These are phyloP conservation scores for Muschampia plurimacula DNA, from an alignment of 2,888 invertebrate species.

Conservation along the genomic window DNA sequence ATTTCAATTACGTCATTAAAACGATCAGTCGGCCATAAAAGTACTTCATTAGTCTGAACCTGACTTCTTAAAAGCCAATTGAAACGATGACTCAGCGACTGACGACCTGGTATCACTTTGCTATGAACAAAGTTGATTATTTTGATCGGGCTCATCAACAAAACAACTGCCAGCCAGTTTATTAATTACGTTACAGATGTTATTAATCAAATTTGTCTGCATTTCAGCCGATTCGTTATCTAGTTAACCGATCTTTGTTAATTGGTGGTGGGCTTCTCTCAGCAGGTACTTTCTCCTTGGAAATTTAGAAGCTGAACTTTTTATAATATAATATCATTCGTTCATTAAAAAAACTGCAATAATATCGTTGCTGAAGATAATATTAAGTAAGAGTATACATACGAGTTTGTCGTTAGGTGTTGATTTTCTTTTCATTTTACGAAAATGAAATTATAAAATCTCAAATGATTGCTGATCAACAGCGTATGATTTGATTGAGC, in stretches of 20 bases:
- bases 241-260: constrained; percentile 24
- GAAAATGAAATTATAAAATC: no score
- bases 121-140: constrained; percentile 45
- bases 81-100: constrained; percentile 46
- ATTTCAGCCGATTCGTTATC: constrained; percentile 37
- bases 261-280: constrained; percentile 29
- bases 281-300: neutral
- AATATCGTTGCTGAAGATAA: no score
- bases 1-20: constrained; percentile 51
- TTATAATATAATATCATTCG: no score
- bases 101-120: constrained; percentile 35
- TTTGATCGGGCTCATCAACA: constrained; percentile 47
- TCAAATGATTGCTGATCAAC: no score
- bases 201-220: constrained; percentile 59
- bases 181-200: constrained; percentile 50
- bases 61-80: constrained; percentile 38
- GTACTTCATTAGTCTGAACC: constrained; percentile 48
- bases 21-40: constrained; percentile 49
- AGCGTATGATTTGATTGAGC: no score
- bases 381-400: no score
- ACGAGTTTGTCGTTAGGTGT: no score
- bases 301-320: neutral
- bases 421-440: no score
- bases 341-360: no score
- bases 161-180: constrained; percentile 41